Percentiles rank a stretch among this genome's conserved stretches.
These are phyloP conservation scores for Copidosoma floridanum DNA, from an alignment of 1,140 invertebrate species.

Conservation along the genomic window DNA sequence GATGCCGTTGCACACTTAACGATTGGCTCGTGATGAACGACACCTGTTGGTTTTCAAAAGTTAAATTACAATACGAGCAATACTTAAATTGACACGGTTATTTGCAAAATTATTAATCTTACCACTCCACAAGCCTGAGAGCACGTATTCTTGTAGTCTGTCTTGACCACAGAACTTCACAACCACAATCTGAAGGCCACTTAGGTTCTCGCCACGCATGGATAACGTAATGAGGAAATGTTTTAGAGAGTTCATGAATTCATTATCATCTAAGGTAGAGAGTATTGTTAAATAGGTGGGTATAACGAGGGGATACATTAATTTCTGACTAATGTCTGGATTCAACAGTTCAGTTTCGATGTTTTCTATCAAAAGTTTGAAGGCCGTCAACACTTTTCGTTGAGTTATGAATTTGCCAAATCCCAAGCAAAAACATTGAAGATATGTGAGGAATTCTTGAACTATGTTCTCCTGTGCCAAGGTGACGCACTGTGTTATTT, in stretches of 20 bases:
- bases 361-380: constrained; percentile 39
- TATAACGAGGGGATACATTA: constrained; percentile 39
- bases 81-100: not conserved
- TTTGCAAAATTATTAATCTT: constrained; percentile 27
- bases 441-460: constrained; percentile 42
- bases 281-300: constrained; percentile 46
- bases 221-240: constrained; percentile 47
- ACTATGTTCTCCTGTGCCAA: constrained; percentile 43
- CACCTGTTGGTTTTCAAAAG: constrained; percentile 47
- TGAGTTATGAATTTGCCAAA: constrained; percentile 45
- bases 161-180: constrained; percentile 57
- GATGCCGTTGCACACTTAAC: constrained; percentile 62
- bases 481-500: constrained; percentile 45
- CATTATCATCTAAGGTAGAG: constrained; percentile 42
- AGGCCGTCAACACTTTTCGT: constrained; percentile 41
- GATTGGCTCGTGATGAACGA: constrained; percentile 64
- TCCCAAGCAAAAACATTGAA: constrained; percentile 44
- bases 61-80: not conserved
- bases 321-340: constrained; percentile 34
- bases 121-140: constrained; percentile 72
- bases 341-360: constrained; percentile 42
- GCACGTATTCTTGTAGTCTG: constrained; percentile 60
- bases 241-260: constrained; percentile 45
- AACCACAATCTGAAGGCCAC: constrained; percentile 59
- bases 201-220: constrained; percentile 52